These are phyloP conservation scores for Agriotes lineatus DNA, from an alignment of 2,888 invertebrate species.

Conservation along the genomic window DNA sequence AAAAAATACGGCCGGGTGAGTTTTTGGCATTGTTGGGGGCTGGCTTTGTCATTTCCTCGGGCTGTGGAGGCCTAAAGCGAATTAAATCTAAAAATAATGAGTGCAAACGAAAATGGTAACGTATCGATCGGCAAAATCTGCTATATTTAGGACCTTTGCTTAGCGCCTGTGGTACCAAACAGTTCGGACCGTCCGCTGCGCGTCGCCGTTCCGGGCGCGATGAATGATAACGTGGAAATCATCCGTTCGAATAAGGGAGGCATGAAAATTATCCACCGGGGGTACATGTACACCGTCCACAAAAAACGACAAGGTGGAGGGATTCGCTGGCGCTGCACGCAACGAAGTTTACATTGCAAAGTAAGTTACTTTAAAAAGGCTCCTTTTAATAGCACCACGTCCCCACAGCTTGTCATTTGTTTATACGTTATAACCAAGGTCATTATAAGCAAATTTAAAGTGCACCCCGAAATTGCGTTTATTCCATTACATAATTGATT, in stretches of 20 bases:
- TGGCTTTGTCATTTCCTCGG: background rate
- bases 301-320: constrained; percentile 64
- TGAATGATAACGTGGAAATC: constrained; percentile 56
- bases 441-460: too few relatives aligned
- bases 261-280: constrained; percentile 65
- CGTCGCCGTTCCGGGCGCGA: constrained; percentile 13
- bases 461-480: too few relatives aligned
- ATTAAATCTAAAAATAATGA: constrained; percentile 29
- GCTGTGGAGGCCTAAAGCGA: background rate
- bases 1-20: constrained; percentile 12
- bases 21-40: background rate
- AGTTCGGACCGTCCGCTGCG: background rate
- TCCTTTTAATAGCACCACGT: too few relatives aligned
- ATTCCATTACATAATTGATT: too few relatives aligned
- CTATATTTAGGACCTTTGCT: constrained; percentile 53
- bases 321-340: constrained; percentile 67
- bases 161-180: constrained; percentile 50
- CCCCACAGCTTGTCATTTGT: too few relatives aligned
- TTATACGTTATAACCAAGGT: too few relatives aligned
- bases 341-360: constrained; percentile 64
- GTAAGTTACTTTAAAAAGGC: too few relatives aligned
- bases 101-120: constrained; percentile 50
- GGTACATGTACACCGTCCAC: constrained; percentile 68
- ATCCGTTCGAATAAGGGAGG: constrained; percentile 67
- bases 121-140: constrained; percentile 51